Percentiles rank a stretch among this genome's conserved stretches.
Evolutionary conservation across 2,113 vertebrate genomes (phyloP).

Genomic region (Erythrocercus mccallii): DNA sequence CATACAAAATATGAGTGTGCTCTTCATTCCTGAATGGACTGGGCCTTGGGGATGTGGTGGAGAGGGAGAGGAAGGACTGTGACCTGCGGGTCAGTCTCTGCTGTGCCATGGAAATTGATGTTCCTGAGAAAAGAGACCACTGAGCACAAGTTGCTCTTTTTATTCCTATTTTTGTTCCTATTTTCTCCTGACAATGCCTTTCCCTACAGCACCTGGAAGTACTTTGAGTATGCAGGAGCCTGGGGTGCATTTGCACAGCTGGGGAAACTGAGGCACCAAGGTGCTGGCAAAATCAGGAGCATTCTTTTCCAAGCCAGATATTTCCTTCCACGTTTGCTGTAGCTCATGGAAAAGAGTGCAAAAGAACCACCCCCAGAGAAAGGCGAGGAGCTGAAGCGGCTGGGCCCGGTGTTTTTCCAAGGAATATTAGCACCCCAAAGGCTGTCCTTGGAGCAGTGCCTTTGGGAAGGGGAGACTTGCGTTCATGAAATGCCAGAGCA

Average conservation of each 20-base stretch:
- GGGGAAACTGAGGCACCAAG: background rate
- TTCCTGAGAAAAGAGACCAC: background rate
- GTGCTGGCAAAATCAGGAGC: background rate
- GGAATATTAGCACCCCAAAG: slow-evolving; percentile 2
- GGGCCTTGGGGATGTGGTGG: background rate
- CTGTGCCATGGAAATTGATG: fast-evolving
- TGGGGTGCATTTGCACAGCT: background rate
- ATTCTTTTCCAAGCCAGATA: background rate
- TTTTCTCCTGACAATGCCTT: background rate
- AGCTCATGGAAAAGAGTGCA: background rate
- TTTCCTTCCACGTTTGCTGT: background rate
- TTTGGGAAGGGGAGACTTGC: background rate
- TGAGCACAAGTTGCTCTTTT: background rate
- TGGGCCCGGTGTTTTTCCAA: background rate
- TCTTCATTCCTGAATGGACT: background rate
- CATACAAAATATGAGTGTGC: background rate
- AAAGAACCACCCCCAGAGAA: background rate
- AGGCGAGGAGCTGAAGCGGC: background rate
- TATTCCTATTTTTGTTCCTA: background rate
- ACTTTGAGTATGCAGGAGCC: background rate
- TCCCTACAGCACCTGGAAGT: fast-evolving
- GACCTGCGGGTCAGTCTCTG: fast-evolving
- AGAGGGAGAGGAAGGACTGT: background rate
- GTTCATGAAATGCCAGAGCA: background rate
- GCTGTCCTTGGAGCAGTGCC: background rate